Conservation (phyloP, 2,797 vertebrate species). For the Eremophila alpestris region DNA sequence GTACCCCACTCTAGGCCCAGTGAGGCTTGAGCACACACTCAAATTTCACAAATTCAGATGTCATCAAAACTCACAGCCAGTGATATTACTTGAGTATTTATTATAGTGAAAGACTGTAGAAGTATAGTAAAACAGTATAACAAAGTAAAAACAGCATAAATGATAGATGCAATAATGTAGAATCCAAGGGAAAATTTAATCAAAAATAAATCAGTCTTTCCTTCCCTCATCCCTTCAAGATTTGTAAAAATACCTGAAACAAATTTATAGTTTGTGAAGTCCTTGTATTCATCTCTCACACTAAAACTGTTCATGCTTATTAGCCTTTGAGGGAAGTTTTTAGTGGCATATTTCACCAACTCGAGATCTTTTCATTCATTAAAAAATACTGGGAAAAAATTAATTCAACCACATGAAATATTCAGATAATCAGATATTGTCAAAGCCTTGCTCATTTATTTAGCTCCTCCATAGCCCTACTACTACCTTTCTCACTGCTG, state of each 20-base stretch:
- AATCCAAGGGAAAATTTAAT: not conserved
- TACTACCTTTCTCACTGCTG: not conserved
- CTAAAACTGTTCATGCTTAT: not conserved
- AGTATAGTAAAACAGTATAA: not conserved
- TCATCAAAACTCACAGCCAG: not conserved
- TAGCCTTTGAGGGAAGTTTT: not conserved
- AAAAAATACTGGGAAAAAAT: not conserved
- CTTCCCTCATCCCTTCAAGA: not conserved
- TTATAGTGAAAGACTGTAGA: not conserved
- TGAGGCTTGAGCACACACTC: too few species aligned
- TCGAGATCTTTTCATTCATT: not conserved
- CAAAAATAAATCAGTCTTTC: rapidly evolving
- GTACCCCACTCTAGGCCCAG: not conserved
- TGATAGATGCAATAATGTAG: not conserved
- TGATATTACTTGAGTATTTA: not conserved
- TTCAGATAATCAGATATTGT: not conserved
- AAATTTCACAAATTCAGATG: not conserved
- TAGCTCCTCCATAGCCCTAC: not conserved
- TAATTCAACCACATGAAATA: not conserved
- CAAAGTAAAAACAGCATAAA: not conserved
- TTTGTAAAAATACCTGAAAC: not conserved
- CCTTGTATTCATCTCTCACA: not conserved
- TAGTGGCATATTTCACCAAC: not conserved
- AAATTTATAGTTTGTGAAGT: not conserved
- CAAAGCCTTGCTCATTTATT: not conserved